Evolutionary conservation across 2,113 vertebrate genomes (phyloP).

Genomic region (Grallaria varia): DNA sequence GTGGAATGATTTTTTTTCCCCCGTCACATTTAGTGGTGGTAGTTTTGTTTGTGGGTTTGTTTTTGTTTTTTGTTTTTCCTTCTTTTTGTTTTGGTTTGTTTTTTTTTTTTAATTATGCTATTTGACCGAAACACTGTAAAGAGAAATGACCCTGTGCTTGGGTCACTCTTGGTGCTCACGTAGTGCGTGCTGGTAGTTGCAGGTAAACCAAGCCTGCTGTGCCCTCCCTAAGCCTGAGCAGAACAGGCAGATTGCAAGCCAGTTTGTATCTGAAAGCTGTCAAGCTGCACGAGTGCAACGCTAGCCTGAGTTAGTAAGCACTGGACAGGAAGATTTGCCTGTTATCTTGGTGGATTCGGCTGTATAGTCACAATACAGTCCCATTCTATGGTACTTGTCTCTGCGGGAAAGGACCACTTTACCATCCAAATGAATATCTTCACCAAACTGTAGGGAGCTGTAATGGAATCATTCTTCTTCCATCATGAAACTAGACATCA

Average conservation of each 20-base stretch:
- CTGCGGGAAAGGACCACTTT: background rate
- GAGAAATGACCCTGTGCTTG: background rate
- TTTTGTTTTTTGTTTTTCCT: too few species aligned
- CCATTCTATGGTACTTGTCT: background rate
- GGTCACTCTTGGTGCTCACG: background rate
- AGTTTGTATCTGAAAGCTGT: background rate
- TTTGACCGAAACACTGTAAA: background rate
- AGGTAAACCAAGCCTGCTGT: background rate
- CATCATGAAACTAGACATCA: background rate
- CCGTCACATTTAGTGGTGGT: background rate
- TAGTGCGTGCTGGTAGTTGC: background rate
- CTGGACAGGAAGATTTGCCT: background rate
- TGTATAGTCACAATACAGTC: background rate
- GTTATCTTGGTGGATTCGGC: background rate
- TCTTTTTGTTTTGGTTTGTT: background rate
- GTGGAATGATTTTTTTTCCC: background rate
- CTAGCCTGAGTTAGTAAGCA: background rate
- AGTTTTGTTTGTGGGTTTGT: too few species aligned
- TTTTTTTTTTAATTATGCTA: background rate
- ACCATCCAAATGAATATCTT: background rate
- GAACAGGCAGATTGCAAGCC: background rate
- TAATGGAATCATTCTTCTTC: background rate
- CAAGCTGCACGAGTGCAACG: background rate
- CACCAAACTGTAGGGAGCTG: background rate
- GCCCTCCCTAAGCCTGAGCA: background rate